Percentiles rank a stretch among this genome's conserved stretches.
phyloP scores from a whole-genome alignment of 1,140 invertebrate genomes.

The Pteromalus puparum region DNA sequence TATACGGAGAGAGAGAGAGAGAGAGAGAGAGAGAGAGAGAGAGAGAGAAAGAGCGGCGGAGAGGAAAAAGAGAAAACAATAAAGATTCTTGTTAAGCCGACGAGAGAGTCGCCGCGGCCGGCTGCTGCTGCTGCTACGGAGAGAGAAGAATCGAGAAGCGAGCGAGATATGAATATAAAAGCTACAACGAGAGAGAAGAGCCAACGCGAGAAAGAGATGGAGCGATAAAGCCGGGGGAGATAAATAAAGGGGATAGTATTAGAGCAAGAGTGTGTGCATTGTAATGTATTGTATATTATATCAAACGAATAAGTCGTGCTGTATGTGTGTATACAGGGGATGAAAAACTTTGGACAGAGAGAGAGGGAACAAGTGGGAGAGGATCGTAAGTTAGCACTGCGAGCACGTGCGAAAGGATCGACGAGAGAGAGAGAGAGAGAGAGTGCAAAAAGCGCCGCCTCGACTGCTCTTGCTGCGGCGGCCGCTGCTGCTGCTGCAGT shows the following conservation, averaged over 20 bases:
- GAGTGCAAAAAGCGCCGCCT: conserved; percentile 47
- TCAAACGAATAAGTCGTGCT: no score
- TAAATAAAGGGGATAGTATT: conserved; percentile 13
- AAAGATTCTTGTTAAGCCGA: conserved; percentile 15
- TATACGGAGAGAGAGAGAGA: neutral
- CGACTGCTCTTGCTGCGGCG: no score
- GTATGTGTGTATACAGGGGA: no score
- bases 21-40: no score
- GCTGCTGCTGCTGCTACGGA: neutral
- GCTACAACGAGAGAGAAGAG: neutral
- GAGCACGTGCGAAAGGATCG: conserved; percentile 50
- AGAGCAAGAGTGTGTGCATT: neutral
- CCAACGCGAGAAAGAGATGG: neutral
- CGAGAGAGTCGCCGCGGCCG: neutral
- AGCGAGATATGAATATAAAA: conserved; percentile 27
- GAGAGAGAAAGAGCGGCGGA: no score
- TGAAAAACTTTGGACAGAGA: neutral
- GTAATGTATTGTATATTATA: no score
- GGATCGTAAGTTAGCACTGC: conserved; percentile 73
- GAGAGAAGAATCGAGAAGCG: conserved; percentile 11
- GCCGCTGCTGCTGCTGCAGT: neutral
- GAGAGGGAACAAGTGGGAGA: conserved; percentile 35
- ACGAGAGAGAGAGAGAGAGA: conserved; percentile 62
- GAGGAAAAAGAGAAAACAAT: conserved; percentile 21
- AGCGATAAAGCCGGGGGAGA: neutral